Base-by-base conservation (phyloP, 1,140 invertebrate genomes). In the Agrilus planipennis region DNA sequence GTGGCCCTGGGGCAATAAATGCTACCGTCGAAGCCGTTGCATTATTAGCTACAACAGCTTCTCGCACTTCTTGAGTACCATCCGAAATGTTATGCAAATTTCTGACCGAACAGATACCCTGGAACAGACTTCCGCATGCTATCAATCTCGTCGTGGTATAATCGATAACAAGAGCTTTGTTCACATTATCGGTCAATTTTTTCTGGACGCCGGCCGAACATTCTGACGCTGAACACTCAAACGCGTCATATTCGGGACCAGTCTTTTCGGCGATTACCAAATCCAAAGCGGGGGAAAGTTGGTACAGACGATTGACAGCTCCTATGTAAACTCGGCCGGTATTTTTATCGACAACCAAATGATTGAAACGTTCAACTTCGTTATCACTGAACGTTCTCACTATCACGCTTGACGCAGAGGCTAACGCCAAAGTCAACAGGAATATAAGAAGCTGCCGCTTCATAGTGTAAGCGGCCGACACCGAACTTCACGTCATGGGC, bases 121-220 rank as follows among this genome's bases (percentile, higher is more conserved):
- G 83, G 49, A 86, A 89, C 20, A 96, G 65, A 47, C 84, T 89
- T 9, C 91, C 91, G 65, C 94, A 98, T 4, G 81, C 79, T 46
- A 98, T 93, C n/a, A 98, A 69, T 27, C 83, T 70, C 14, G 85
- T 83, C 37, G 86, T 83, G 4, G 79, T 81, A 57, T 93, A 89
- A 68, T 97, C 89, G 47, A 97, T 91, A 23, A 96, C 81, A 44
- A 99, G 68, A 22, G 89, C 91, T 65, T 97, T 98, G 69, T 95
- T 97, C 46, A 87, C 79, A 65, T 93, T 96, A 66, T 95, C 82
- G 9, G 84, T 89, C 2, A 73, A 72, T 49, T 78, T 76, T 49
- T 75, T 76, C 43, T 73, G 75, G 40, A 77, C 69, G 1, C 75
- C 65, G 3, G 82, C 81, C 25, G 54, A 54, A 60, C 86, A 89